Conservation (phyloP, 2,113 vertebrate species). For the Furnarius figulus region DNA sequence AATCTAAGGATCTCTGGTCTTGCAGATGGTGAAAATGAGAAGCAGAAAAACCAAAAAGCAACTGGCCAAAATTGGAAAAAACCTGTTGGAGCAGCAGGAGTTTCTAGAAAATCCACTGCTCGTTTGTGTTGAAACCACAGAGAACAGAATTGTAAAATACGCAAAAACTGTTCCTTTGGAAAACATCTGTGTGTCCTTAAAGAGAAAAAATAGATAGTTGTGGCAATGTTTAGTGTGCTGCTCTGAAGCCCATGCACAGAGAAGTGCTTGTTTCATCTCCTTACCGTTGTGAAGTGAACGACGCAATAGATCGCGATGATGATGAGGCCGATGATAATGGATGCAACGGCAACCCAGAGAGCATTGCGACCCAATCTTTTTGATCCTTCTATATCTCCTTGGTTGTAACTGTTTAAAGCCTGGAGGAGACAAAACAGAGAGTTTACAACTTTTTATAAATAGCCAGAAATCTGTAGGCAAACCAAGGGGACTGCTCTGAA, state of each 20-base stretch:
- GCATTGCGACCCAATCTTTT: conserved; percentile 81
- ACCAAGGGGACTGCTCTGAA: neutral
- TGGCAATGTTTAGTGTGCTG: neutral
- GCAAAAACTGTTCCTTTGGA: neutral
- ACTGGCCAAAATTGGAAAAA: neutral
- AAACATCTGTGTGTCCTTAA: neutral
- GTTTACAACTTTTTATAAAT: neutral
- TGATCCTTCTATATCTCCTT: conserved; percentile 84
- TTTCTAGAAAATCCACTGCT: neutral
- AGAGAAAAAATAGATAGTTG: accelerated
- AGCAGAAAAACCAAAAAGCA: neutral
- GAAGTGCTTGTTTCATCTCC: neutral
- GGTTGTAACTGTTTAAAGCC: conserved; percentile 87
- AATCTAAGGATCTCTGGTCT: neutral
- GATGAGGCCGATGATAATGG: conserved; percentile 83
- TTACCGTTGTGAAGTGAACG: conserved; percentile 86
- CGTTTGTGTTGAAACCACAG: neutral
- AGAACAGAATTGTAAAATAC: neutral
- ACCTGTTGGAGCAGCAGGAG: neutral
- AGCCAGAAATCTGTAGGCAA: neutral
- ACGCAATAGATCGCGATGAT: conserved; percentile 76
- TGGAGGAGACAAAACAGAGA: conserved; percentile 63
- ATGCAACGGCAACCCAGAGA: conserved; percentile 82
- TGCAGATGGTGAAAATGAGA: neutral
- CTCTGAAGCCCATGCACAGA: neutral